Conservation (phyloP, 1,140 invertebrate species). For the Muscidifurax raptorellus region DNA sequence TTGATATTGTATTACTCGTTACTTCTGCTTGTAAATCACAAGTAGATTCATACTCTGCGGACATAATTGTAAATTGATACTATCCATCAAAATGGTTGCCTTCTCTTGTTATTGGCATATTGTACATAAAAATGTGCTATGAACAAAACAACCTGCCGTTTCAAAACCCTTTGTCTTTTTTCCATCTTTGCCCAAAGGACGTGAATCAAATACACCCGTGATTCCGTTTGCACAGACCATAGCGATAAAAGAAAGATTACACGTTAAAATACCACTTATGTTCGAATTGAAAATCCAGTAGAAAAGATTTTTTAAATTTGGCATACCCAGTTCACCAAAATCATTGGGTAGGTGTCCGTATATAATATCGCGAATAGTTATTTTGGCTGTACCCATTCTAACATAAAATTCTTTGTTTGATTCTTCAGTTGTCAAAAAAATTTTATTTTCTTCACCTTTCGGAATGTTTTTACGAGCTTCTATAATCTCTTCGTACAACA, state of each 20-base stretch:
- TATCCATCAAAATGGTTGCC: background rate
- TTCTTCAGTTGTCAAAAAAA: background rate
- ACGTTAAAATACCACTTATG: conserved; percentile 6
- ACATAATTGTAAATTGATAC: background rate
- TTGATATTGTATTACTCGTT: no score
- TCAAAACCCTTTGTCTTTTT: background rate
- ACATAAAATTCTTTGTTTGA: background rate
- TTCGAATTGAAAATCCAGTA: background rate
- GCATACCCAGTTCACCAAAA: background rate
- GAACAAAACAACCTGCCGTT: background rate
- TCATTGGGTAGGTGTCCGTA: background rate
- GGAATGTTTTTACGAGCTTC: background rate
- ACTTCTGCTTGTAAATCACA: no score
- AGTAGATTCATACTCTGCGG: no score
- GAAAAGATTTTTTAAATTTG: background rate
- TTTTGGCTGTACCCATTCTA: background rate
- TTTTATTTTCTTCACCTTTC: background rate
- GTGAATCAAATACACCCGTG: background rate
- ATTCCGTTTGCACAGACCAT: background rate
- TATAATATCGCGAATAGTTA: background rate
- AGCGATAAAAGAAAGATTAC: background rate
- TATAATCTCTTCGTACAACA: background rate
- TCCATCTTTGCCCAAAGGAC: background rate
- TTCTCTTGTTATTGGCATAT: background rate
- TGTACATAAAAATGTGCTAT: background rate